Conservation (phyloP, 2,113 vertebrate genomes). For the Microtus montanus region DNA sequence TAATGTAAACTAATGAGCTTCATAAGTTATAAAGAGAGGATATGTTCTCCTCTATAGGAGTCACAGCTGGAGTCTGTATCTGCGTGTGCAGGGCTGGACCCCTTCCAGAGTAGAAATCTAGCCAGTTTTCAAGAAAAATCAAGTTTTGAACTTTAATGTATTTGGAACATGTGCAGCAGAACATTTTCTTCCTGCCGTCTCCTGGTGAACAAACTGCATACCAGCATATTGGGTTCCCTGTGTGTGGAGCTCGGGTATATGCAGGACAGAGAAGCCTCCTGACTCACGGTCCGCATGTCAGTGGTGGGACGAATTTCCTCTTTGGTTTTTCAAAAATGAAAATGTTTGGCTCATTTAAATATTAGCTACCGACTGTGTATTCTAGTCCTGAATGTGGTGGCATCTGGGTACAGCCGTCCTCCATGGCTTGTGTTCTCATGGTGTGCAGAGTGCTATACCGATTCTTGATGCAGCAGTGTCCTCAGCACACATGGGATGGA, state of each 20-base stretch:
- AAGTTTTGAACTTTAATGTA: slow-evolving; percentile 74
- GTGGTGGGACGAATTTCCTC: slow-evolving; percentile 35
- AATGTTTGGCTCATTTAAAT: slow-evolving; percentile 46
- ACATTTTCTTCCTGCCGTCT: slow-evolving; percentile 73
- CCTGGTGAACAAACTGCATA: slow-evolving; percentile 51
- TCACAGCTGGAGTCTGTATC: slow-evolving; percentile 69
- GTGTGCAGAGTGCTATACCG: too few relatives aligned
- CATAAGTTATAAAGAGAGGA: slow-evolving; percentile 36
- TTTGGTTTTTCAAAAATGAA: slow-evolving; percentile 54
- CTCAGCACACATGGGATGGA: not conserved
- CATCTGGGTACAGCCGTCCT: not conserved
- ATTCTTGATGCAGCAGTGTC: slow-evolving; percentile 11
- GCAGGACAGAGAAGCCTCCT: slow-evolving; percentile 39
- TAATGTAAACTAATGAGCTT: slow-evolving; percentile 21
- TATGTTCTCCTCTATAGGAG: slow-evolving; percentile 49
- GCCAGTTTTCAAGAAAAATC: slow-evolving; percentile 77
- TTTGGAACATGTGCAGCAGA: slow-evolving; percentile 73
- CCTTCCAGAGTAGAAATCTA: slow-evolving; percentile 65
- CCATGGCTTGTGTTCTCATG: not conserved
- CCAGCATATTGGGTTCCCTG: slow-evolving; percentile 44
- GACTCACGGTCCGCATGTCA: slow-evolving; percentile 28
- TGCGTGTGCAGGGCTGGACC: slow-evolving; percentile 42
- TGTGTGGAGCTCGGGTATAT: slow-evolving; percentile 35
- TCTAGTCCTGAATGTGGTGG: not conserved
- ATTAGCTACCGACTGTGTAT: not conserved